Evolutionary conservation across 2,113 vertebrate species (phyloP).

Genomic region (Fregata magnificens): DNA sequence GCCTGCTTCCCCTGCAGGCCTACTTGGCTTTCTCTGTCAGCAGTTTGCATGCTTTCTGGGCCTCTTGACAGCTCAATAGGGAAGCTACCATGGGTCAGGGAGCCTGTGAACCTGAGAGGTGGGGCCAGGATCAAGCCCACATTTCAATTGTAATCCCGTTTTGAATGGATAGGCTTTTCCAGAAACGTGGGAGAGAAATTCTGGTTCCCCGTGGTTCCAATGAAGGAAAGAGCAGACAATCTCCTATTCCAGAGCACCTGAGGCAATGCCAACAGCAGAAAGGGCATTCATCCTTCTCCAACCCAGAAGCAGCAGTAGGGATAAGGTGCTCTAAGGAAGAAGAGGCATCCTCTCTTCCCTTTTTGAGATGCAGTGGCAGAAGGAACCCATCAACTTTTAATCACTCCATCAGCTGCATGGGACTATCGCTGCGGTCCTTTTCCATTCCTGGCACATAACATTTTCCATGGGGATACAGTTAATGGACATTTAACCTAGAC

Average conservation of each 20-base stretch:
- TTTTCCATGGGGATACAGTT: background rate
- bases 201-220: background rate
- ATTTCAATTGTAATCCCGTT: background rate
- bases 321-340: background rate
- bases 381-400: background rate
- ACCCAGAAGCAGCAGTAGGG: background rate
- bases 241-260: background rate
- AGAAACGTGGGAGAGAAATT: background rate
- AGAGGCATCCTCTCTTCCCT: background rate
- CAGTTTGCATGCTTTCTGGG: background rate
- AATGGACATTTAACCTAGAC: background rate
- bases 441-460: background rate
- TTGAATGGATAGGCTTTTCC: background rate
- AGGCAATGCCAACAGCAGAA: background rate
- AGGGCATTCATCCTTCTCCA: background rate
- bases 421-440: background rate
- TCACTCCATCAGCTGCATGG: background rate
- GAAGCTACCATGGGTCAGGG: background rate
- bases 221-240: background rate
- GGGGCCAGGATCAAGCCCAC: background rate
- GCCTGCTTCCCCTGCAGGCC: background rate
- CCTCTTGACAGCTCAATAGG: background rate
- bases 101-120: background rate
- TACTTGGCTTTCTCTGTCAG: background rate
- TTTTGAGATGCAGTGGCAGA: background rate